Base-by-base conservation (phyloP, 35 echinoderm and acorn worm genomes). In the Ophioderma brevispina region DNA sequence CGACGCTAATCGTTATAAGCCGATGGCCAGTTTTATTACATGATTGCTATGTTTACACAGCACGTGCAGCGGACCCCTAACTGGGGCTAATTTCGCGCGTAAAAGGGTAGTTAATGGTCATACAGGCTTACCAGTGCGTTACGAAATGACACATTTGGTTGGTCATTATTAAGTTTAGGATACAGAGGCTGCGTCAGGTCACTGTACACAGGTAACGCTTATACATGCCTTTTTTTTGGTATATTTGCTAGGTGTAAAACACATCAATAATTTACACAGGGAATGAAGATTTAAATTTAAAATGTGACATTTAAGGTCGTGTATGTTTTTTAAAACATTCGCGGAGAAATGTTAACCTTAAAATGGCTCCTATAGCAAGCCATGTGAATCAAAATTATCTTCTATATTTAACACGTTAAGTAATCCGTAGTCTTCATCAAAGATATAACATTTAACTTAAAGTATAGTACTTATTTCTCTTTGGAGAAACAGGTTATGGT, bases 31-130 rank as follows among this genome's bases (percentile, higher is more conserved):
- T 25, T 70, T 70, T 70, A 70, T 25, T 70, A 70, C 59, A 70
- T 70, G 59, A 70, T 70, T 70, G 59, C 59, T 70, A 30, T 70
- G 59, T 70, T 70, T 70, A 70, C n/a, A 70, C 59, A 70, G 59
- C 59, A 30, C 10, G 59, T 70, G 15, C 10, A 3, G 28, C n/a
- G n/a, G 59, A 70, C 59, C 59, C 59, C n/a, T 70, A 70, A 70
- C 59, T 25, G n/a, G 28, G 59, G 28, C 5, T 70, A 70, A 70
- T 70, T 70, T 25, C 6, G 2, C 59, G 10, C 41, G 41, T 46
- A 70, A 70, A 70, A 30, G 59, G 59, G 10, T 70, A 25, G 59
- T 70, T 30, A 70, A 70, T 70, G 59, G 28, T 25, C 59, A 46
- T 17, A 4, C 41, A 8, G 41, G 17, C 17, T 46, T 46, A 46